These are phyloP conservation scores for Prosapia bicincta DNA, from an alignment of 2,888 invertebrate genomes.

Conservation along the genomic window DNA sequence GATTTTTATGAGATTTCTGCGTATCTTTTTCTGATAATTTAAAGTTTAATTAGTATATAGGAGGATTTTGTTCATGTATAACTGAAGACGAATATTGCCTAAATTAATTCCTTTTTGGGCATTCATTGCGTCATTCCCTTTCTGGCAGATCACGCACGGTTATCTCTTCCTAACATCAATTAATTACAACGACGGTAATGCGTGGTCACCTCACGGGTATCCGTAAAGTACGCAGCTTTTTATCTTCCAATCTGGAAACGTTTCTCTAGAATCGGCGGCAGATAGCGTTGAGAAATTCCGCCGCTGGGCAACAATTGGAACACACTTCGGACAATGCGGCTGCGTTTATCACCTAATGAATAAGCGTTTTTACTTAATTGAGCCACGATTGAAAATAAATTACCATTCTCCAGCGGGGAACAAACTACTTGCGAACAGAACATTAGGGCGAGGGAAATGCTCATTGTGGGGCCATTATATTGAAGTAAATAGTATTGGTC, in stretches of 20 bases:
- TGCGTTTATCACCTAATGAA: neutral
- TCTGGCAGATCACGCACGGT: neutral
- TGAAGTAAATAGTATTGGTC: neutral
- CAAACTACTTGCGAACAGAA: neutral
- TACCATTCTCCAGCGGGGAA: neutral
- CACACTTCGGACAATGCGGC: neutral
- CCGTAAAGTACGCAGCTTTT: neutral
- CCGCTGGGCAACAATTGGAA: neutral
- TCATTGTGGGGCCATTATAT: neutral
- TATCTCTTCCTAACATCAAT: neutral
- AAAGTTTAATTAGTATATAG: too few species aligned
- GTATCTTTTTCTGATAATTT: too few species aligned
- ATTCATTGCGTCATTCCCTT: too few species aligned
- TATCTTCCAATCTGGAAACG: neutral
- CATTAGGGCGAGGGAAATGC: neutral
- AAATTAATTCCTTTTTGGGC: too few species aligned
- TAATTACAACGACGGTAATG: neutral
- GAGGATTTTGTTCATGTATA: too few species aligned
- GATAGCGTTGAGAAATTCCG: neutral
- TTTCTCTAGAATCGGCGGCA: neutral
- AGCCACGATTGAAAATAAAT: neutral
- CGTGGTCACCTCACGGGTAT: neutral
- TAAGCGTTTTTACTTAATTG: neutral
- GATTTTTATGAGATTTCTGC: too few species aligned
- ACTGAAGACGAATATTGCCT: too few species aligned